A percentile compares a stretch with the other conserved stretches of the same genome.
Evolutionary conservation across 2,113 vertebrate genomes (phyloP).

Genomic region (Tricholaema leucomelas): DNA sequence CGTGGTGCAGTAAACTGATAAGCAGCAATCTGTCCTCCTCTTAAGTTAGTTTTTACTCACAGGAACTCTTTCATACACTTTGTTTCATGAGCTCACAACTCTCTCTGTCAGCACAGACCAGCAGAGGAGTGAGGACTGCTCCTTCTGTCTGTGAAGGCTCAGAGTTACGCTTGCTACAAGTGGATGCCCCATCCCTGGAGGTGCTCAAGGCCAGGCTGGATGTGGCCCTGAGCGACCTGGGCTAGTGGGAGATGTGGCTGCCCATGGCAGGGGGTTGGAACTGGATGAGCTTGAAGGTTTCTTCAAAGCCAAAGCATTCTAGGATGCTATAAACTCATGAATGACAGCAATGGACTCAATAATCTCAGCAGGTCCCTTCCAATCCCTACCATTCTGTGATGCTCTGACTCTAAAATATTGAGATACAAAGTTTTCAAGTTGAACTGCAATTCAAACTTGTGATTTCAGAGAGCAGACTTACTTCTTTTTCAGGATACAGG

Average conservation of each 20-base stretch:
- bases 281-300: no score
- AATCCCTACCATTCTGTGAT: no score
- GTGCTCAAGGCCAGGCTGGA: no score
- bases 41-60: neutral
- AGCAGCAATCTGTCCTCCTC: neutral
- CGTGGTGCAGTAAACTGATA: neutral
- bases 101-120: neutral
- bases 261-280: no score
- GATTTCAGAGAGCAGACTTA: slow-evolving; percentile 63
- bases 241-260: no score
- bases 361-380: no score
- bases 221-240: no score
- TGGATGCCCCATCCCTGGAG: neutral
- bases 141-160: neutral
- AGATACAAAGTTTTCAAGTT: neutral
- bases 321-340: no score
- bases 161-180: neutral
- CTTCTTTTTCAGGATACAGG: slow-evolving; percentile 97
- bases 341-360: no score
- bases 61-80: neutral
- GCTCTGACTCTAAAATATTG: neutral
- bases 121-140: accelerated
- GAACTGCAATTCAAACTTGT: neutral
- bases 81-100: neutral
- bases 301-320: no score